Percentiles rank a stretch among this genome's conserved stretches.
Conservation (phyloP, 1,140 invertebrate genomes). For the Drosophila rhopaloa region DNA sequence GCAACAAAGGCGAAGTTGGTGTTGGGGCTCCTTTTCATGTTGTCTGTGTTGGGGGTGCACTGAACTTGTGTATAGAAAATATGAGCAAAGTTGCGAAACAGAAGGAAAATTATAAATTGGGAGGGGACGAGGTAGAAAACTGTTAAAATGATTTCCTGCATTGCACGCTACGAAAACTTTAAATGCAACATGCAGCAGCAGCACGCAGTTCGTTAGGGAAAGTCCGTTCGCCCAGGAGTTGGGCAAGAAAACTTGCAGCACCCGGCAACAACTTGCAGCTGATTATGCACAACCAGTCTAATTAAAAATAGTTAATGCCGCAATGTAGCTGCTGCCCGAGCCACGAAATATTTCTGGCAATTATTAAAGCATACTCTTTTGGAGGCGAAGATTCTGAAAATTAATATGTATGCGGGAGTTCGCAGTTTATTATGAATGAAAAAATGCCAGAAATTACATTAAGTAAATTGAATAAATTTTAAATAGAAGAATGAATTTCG, state of each 20-base stretch:
- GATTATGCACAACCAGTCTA: constrained; percentile 71
- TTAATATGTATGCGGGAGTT: constrained; percentile 27
- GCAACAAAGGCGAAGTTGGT: constrained; percentile 69
- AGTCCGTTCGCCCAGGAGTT: constrained; percentile 18
- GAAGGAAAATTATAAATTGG: constrained; percentile 24
- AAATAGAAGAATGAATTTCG: background rate
- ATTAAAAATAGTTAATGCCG: constrained; percentile 73
- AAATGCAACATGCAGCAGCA: constrained; percentile 75
- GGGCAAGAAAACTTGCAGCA: constrained; percentile 38
- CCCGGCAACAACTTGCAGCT: constrained; percentile 39
- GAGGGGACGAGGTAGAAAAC: constrained; percentile 53
- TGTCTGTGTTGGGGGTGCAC: constrained; percentile 65
- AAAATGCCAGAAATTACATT: background rate
- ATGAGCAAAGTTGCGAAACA: constrained; percentile 16
- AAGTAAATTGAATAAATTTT: constrained; percentile 12
- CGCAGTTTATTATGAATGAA: background rate
- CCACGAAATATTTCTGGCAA: constrained; percentile 29
- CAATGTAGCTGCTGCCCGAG: constrained; percentile 14
- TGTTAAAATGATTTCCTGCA: constrained; percentile 82
- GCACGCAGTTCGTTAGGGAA: constrained; percentile 37
- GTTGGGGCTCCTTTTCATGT: constrained; percentile 62
- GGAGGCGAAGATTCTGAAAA: constrained; percentile 2
- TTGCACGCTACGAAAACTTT: constrained; percentile 78
- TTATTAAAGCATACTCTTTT: constrained; percentile 49
- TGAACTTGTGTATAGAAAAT: constrained; percentile 69